Evolutionary conservation across 1,140 invertebrate genomes (phyloP).

Genomic region (Myzus persicae): DNA sequence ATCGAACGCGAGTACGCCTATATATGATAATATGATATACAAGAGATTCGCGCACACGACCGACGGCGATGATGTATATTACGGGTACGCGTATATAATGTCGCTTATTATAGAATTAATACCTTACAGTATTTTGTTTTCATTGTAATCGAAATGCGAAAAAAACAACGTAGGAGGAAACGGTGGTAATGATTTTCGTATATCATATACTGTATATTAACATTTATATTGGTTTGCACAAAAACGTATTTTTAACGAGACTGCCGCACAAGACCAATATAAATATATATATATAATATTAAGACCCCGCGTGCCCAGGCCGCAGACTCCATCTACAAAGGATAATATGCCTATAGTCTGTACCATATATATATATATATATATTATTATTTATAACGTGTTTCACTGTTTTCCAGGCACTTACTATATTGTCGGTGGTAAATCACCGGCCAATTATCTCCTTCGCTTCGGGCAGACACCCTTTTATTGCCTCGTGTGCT

Average conservation of each 20-base stretch:
- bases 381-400: constrained; percentile 48
- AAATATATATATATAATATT: constrained; percentile 2
- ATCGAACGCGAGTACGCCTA: neutral
- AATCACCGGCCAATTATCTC: constrained; percentile 57
- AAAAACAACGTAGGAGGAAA: neutral
- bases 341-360: constrained; percentile 16
- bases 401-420: constrained; percentile 47
- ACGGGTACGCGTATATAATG: neutral
- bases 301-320: neutral
- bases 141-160: constrained; percentile 9
- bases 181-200: constrained; percentile 18
- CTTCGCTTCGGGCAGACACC: constrained; percentile 16
- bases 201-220: neutral
- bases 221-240: constrained; percentile 54
- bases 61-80: neutral
- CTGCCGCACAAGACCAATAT: constrained; percentile 44
- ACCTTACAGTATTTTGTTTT: neutral
- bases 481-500: constrained; percentile 35
- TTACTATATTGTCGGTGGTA: constrained; percentile 40
- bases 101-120: neutral
- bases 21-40: neutral
- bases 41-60: neutral
- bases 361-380: neutral
- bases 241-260: constrained; percentile 55
- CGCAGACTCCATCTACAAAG: neutral